phyloP scores from a whole-genome alignment of 2,113 vertebrate genomes.

The Atherinomorus stipes region DNA sequence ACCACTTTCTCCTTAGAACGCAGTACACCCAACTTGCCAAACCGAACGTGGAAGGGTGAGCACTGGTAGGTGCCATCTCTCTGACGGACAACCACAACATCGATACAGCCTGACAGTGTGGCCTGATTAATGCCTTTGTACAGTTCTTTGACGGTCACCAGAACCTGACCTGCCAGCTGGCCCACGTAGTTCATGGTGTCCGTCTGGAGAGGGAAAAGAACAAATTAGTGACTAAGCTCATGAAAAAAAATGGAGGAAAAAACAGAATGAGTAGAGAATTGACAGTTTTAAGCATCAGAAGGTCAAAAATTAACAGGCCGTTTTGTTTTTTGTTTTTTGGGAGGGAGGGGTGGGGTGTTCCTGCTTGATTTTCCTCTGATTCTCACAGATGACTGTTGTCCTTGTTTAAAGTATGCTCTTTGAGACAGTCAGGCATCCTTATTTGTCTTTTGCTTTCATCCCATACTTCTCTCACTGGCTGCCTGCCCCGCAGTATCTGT shows the following conservation, averaged over 20 bases:
- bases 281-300: not conserved
- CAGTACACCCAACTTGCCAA: conserved; percentile 96
- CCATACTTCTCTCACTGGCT: conserved; percentile 7
- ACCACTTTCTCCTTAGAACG: conserved; percentile 99
- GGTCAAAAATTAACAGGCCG: not conserved
- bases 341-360: too few relatives aligned
- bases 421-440: not conserved
- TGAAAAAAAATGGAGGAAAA: not conserved
- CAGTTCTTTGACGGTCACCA: conserved; percentile 96
- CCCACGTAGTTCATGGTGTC: conserved; percentile 99
- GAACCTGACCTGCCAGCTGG: conserved; percentile 96
- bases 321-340: too few relatives aligned
- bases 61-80: conserved; percentile 94
- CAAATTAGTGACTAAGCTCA: conserved; percentile 7
- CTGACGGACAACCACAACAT: conserved; percentile 94
- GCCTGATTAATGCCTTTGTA: conserved; percentile 99
- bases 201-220: conserved; percentile 72
- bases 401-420: conserved; percentile 12
- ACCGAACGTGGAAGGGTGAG: conserved; percentile 97
- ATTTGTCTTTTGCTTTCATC: conserved; percentile 18
- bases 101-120: conserved; percentile 96
- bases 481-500: conserved; percentile 15
- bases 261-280: not conserved
- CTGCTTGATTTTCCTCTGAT: not conserved
- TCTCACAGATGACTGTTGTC: not conserved